Evolutionary conservation across 2,113 vertebrate genomes (phyloP), one percentile per base, ranked within the genome.

Genomic region (Malaclemys terrapin): DNA sequence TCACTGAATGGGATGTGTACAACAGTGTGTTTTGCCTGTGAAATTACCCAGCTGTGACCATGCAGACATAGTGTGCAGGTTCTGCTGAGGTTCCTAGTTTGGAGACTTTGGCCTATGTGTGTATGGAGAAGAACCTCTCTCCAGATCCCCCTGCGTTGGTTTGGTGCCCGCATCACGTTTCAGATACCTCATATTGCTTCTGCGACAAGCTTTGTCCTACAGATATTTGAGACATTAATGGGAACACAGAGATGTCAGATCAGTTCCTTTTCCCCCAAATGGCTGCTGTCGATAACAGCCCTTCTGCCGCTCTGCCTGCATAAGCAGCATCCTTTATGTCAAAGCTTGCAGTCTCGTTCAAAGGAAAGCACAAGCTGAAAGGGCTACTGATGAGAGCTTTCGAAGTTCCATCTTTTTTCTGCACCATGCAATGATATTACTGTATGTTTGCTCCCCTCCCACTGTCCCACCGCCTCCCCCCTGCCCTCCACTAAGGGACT

Each of bases 31-130:
- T 72, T 27, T 8, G 5, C 17, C 2, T 2, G 29, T 38, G 76
- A 53, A 65, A 19, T 14, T 42, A 65, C 65, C 56, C 0, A 3
- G 76, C 80, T 8, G 10, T 2, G 5, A n/a, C 5, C 1, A 0
- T 25, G 79, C 19, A n/a, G 24, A 52, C 1, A 0, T 65, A 78
- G 17, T 72, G 86, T 27, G 22, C 75, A 47, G 42, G 75, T 6
- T 47, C 42, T 76, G 83, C 10, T 52, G 27, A 62, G 13, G 79
- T 52, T 62, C 10, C 42, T 80, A 83, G 62, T 38, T 52, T 50
- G 90, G 22, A 12, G 17, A 1, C 22, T 53, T 45, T 52, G 17
- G 25, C 65, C 53, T 59, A 2, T 8, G 42, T 3, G 1, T 42
- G 0, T 16, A 12, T 62, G 6, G 72, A 45, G 62, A 54, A 85